Base-by-base conservation (phyloP, 2,888 invertebrate species). In the Nymphalis c-album region DNA sequence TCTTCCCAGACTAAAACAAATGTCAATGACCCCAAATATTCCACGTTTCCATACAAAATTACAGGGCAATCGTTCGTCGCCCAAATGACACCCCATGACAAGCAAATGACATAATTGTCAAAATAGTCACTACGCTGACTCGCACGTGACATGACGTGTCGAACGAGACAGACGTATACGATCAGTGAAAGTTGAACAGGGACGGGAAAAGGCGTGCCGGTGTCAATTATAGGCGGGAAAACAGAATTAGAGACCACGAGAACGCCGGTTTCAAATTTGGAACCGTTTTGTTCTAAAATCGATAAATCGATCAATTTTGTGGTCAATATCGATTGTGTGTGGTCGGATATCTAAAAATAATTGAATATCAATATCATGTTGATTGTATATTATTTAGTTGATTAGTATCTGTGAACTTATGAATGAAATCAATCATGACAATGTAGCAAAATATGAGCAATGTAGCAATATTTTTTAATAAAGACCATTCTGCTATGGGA, bases 51-150 rank as follows among this genome's bases (percentile, higher is more conserved):
- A 86, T 80, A 89, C 88, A 83, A 91, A 91, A 92, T 91, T 90
- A 91, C 83, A 87, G 87, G 82, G 85, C 88, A 87, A 90, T 87
- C 88, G 89, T 84, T 88, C 88, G 88, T 88, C 90, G 88, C 86
- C 87, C 87, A 90, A 91, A 91, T 89, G 90, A 91, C 90, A 90
- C 86, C 86, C 90, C 87, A 86, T 86, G 86, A 88, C 90, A 88
- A 81, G 83, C 90, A 90, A 91, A 92, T 91, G 92, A 92, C 92
- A 92, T 92, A 92, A 92, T 92, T 91, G 92, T 91, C 92, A 87
- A 91, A 92, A 91, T 91, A 90, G 89, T 89, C 87, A 88, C 85
- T 84, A 80, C 87, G 84, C 85, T 90, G 90, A 90, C 87, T 77
- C 86, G 90, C 90, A 92, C 92, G 92, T 92, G 92, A 91, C 90